These are phyloP conservation scores for Drosophila helvetica DNA, from an alignment of 2,888 invertebrate genomes.

Conservation along the genomic window DNA sequence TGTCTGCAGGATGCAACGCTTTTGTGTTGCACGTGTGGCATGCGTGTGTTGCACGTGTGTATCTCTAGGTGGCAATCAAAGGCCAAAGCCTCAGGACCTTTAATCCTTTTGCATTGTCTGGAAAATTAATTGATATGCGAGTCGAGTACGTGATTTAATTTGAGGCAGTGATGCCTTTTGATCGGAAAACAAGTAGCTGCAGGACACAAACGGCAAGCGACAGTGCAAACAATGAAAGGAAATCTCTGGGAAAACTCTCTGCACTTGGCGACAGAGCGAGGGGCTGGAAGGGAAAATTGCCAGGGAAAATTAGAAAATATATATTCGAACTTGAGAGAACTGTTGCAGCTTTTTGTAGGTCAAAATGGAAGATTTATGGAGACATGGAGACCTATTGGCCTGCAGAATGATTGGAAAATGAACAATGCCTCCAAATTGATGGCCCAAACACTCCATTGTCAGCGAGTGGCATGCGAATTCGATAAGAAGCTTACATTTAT, in stretches of 20 bases:
- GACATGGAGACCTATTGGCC: background rate
- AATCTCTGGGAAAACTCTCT: background rate
- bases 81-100: background rate
- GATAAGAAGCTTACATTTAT: background rate
- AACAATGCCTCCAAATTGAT: background rate
- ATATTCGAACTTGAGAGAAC: background rate
- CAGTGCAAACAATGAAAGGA: background rate
- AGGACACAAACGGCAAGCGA: background rate
- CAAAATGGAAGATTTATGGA: background rate
- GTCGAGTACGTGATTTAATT: background rate
- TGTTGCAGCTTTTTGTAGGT: no score
- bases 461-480: background rate
- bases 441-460: background rate
- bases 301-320: no score
- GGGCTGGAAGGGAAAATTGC: no score
- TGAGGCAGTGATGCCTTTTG: background rate
- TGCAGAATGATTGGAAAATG: background rate
- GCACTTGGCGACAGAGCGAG: no score
- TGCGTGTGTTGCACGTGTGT: background rate
- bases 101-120: background rate
- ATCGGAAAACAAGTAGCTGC: background rate
- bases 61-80: background rate
- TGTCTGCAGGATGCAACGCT: background rate
- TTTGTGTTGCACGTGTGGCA: background rate
- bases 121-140: background rate